These are phyloP conservation scores for Hydra vulgaris DNA, from an alignment of 30 jellyfish, hydroid and myxozoan species.

Conservation along the genomic window DNA sequence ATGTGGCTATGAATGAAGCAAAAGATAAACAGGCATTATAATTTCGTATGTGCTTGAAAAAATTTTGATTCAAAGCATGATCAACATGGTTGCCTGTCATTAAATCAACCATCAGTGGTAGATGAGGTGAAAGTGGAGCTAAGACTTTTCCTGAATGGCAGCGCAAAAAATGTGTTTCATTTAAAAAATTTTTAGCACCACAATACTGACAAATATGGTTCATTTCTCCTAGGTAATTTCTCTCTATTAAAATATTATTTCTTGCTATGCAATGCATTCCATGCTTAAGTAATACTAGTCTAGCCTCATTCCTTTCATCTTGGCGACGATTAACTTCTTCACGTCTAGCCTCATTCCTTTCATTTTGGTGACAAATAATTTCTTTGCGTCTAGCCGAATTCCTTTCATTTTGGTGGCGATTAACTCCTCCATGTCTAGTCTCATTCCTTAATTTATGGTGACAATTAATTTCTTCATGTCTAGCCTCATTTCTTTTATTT, in stretches of 20 bases:
- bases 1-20: background rate
- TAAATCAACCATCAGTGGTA: background rate
- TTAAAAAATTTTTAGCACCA: background rate
- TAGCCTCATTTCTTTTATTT: too few species aligned
- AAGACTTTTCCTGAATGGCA: background rate
- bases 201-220: background rate
- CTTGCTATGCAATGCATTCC: background rate
- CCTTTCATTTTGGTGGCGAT: background rate
- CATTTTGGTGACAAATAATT: background rate
- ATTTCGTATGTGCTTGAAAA: background rate
- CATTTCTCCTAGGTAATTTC: background rate
- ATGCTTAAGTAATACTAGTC: background rate
- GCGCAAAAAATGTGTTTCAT: background rate
- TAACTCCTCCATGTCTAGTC: background rate
- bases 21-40: background rate
- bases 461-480: too few species aligned
- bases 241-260: background rate
- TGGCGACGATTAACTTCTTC: background rate
- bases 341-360: background rate
- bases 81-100: background rate
- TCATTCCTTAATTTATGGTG: too few species aligned
- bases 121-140: background rate
- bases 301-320: background rate
- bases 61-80: background rate
- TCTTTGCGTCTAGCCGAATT: background rate